Conservation (phyloP, 2,888 invertebrate species). For the Trachelus tabidus region DNA sequence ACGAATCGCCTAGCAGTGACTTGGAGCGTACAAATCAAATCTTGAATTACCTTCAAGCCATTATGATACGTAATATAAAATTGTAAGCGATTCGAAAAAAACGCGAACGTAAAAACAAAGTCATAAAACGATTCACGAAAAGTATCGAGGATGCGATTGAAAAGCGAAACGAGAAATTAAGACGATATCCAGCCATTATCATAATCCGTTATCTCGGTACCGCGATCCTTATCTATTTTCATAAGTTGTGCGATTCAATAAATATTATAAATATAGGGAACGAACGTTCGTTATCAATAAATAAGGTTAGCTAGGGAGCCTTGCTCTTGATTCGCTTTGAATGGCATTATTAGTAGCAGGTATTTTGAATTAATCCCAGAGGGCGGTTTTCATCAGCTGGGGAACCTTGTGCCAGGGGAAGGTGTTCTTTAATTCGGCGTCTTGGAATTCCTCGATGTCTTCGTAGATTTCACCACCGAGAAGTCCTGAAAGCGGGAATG, state of each 20-base stretch:
- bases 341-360: neutral
- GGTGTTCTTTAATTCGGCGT: conserved; percentile 68
- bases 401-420: conserved; percentile 85
- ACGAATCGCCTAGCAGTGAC: too few relatives aligned
- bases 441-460: conserved; percentile 44
- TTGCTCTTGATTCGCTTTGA: neutral
- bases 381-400: conserved; percentile 75
- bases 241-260: neutral
- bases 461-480: conserved; percentile 5
- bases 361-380: conserved; percentile 72
- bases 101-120: too few relatives aligned
- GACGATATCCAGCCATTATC: too few relatives aligned
- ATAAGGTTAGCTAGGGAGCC: neutral
- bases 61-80: too few relatives aligned
- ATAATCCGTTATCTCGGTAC: too few relatives aligned
- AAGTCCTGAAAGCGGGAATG: conserved; percentile 13
- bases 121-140: too few relatives aligned
- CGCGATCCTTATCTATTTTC: too few relatives aligned
- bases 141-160: too few relatives aligned
- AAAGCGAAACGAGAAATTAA: too few relatives aligned
- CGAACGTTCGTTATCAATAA: neutral
- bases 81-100: too few relatives aligned
- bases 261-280: conserved; percentile 7
- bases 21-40: too few relatives aligned
- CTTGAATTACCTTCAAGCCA: too few relatives aligned